A percentile compares a stretch with the other conserved stretches of the same genome.
These are phyloP conservation scores for Procavia capensis DNA, from an alignment of 2,113 vertebrate genomes.

Conservation along the genomic window DNA sequence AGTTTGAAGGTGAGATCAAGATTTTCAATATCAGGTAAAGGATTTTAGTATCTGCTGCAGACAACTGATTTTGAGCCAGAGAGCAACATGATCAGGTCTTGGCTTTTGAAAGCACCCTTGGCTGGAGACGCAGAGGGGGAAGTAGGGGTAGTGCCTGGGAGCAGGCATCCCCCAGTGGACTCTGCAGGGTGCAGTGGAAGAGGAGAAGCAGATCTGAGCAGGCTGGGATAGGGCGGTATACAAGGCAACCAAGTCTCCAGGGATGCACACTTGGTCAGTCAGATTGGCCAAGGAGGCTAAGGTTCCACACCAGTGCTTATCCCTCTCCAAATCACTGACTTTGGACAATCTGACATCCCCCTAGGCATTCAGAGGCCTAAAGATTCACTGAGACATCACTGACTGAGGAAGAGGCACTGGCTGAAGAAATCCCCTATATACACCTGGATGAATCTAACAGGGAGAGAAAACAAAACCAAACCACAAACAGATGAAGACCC, in stretches of 20 bases:
- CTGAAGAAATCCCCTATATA: neutral
- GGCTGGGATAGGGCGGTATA: neutral
- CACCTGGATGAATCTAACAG: neutral
- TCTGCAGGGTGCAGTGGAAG: fast-evolving
- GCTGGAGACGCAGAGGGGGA: too few species aligned
- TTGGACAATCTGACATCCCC: neutral
- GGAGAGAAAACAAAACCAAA: neutral
- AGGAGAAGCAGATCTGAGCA: neutral
- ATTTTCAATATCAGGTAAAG: neutral
- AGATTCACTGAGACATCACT: neutral
- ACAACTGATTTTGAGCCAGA: neutral
- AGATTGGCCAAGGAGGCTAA: neutral
- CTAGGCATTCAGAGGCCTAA: neutral
- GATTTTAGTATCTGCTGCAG: neutral
- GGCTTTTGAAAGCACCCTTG: neutral
- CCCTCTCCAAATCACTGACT: neutral
- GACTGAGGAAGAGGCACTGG: neutral
- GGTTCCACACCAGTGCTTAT: neutral
- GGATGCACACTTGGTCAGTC: neutral
- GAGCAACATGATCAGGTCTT: neutral
- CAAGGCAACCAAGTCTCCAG: neutral
- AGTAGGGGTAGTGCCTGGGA: neutral
- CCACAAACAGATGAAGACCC: neutral
- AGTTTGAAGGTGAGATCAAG: neutral
- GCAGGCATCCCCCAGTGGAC: fast-evolving